Evolutionary conservation across 2,797 vertebrate genomes (phyloP), one percentile per base, ranked within the genome.

Genomic region (Masticophis lateralis): DNA sequence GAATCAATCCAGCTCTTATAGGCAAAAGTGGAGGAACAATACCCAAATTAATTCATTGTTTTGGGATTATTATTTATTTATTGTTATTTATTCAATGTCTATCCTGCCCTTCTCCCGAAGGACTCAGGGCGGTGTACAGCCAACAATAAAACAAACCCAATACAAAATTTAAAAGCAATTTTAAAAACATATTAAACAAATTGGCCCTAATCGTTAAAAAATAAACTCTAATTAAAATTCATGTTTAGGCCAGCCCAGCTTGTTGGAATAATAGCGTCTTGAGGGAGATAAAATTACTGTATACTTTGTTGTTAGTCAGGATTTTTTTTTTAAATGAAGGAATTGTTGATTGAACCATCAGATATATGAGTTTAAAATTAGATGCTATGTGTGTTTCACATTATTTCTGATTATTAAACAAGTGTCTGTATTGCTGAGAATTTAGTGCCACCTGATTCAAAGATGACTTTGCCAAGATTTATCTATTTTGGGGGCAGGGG

Each of bases 271-370:
- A 37, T 2, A 37, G 37, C 37, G 37, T 37, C 37, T 37, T 37
- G 37, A 37, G 37, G 37, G 94, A 51, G n/a, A 7, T 57, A 95
- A 61, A 14, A 5, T 79, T 87, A 66, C 13, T n/a, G 28, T 66
- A 51, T 12, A 66, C 14, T 94, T 93, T 92, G 93, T 53, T 93
- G 86, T 37, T 90, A 28, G 83, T 94, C 92, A 79, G 51, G 61
- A 93, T 61, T 59, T 93, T 94, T 60, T 94, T 90, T 92, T 92
- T 94, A 3, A 43, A 43, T 20, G 37, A 79, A 74, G 16, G 53
- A 91, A 92, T 88, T 16, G 3, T 89, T 94, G 69, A 94, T 95
- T 61, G 93, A 94, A 27, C 92, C 88, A 93, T 93, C 20, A 91
- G 83, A 89, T 90, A 86, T 51, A 43, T 59, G 61, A 91, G 88